Conservation (phyloP, 2,888 invertebrate species). For the Harpagoxenus sublaevis region DNA sequence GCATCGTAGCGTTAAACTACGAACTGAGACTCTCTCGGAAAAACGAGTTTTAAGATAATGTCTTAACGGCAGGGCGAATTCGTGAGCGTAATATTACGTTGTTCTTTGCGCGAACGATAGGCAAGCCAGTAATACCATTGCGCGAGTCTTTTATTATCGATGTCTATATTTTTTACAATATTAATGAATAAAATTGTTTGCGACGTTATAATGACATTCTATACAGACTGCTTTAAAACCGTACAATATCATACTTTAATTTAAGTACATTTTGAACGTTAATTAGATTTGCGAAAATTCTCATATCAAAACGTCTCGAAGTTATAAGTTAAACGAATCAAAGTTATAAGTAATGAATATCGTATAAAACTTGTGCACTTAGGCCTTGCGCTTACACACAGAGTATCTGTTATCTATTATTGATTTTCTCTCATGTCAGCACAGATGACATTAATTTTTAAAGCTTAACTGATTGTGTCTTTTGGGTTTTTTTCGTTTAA, state of each 20-base stretch:
- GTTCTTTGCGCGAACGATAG: conserved; percentile 39
- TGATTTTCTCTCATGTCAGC: neutral
- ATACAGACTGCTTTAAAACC: neutral
- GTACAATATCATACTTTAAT: neutral
- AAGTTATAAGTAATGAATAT: conserved; percentile 4
- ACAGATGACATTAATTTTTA: conserved; percentile 1
- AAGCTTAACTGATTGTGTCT: neutral
- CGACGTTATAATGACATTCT: conserved; percentile 29
- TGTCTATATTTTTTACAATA: conserved; percentile 28
- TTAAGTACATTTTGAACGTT: neutral
- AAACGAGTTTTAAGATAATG: conserved; percentile 52
- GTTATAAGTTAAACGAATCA: no score
- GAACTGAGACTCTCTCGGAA: conserved; percentile 46
- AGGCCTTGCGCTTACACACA: neutral
- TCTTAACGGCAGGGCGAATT: conserved; percentile 44
- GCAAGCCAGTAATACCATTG: conserved; percentile 39
- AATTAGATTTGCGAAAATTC: neutral
- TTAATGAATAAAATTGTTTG: conserved; percentile 33
- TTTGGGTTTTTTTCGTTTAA: neutral
- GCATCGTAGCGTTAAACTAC: conserved; percentile 53
- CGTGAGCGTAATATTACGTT: conserved; percentile 39
- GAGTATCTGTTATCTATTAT: neutral
- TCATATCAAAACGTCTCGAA: neutral
- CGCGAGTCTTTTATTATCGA: conserved; percentile 41
- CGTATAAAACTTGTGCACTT: neutral